phyloP scores from a whole-genome alignment of 2,888 invertebrate species.

The Tuta absoluta region DNA sequence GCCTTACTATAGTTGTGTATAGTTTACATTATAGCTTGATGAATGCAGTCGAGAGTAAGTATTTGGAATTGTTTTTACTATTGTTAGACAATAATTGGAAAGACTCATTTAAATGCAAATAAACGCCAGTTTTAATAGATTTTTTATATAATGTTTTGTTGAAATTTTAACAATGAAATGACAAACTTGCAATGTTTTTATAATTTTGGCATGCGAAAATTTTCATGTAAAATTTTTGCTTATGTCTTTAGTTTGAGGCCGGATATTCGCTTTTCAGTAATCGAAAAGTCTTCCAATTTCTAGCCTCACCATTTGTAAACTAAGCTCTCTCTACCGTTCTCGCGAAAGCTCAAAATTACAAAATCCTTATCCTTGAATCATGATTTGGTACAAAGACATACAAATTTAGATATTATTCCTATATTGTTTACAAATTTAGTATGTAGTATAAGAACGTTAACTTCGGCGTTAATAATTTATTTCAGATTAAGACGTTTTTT shows the following conservation, averaged over 20 bases:
- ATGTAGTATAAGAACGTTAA: constrained; percentile 51
- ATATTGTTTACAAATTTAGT: constrained; percentile 70
- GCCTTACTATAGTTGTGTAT: background rate
- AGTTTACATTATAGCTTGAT: background rate
- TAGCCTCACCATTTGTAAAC: constrained; percentile 43
- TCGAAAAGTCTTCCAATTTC: constrained; percentile 66
- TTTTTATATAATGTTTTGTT: constrained; percentile 5
- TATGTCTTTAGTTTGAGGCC: constrained; percentile 55
- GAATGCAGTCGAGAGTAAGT: background rate
- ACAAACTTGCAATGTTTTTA: background rate
- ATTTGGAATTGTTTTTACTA: background rate
- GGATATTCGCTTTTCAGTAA: constrained; percentile 67
- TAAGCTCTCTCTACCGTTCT: constrained; percentile 60
- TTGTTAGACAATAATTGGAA: constrained; percentile 19
- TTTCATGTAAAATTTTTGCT: constrained; percentile 69
- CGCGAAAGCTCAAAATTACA: constrained; percentile 57
- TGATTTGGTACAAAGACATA: constrained; percentile 78
- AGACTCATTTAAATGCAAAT: constrained; percentile 13
- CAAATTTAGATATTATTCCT: constrained; percentile 76
- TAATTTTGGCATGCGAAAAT: constrained; percentile 63
- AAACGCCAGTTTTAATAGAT: constrained; percentile 1
- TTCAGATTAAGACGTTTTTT: constrained; percentile 64
- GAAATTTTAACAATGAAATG: constrained; percentile 11
- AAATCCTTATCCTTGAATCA: constrained; percentile 53
- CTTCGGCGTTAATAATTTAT: constrained; percentile 69